Percentiles rank a stretch among this genome's conserved stretches.
These are phyloP conservation scores for Batillaria attramentaria DNA, from an alignment of 1,140 invertebrate genomes.

Conservation along the genomic window DNA sequence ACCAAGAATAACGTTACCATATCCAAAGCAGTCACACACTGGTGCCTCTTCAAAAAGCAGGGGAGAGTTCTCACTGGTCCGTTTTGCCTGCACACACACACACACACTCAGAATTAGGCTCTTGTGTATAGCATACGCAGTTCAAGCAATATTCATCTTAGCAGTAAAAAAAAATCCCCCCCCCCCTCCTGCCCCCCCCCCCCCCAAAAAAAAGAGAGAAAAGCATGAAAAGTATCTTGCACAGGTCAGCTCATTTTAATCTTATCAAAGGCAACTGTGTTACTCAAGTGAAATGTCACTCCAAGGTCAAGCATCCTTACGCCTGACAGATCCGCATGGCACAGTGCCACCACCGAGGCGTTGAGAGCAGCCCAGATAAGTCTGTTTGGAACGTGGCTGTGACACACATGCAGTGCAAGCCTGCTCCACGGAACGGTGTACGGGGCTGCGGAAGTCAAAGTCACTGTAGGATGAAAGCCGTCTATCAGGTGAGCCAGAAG, in stretches of 20 bases:
- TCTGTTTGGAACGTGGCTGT: slow-evolving; percentile 44
- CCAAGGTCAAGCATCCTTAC: too few relatives aligned
- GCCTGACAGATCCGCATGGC: slow-evolving; percentile 51
- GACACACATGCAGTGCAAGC: slow-evolving; percentile 62
- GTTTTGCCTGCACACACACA: slow-evolving; percentile 39
- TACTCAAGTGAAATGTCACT: background rate
- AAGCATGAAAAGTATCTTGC: background rate
- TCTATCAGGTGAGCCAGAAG: slow-evolving; percentile 52
- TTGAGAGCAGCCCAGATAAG: slow-evolving; percentile 63
- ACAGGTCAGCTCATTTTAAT: background rate
- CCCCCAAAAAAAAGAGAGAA: background rate
- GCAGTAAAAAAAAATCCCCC: too few relatives aligned
- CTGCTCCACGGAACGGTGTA: slow-evolving; percentile 60
- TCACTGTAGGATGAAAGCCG: slow-evolving; percentile 38
- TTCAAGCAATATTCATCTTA: too few relatives aligned
- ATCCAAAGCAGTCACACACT: slow-evolving; percentile 58
- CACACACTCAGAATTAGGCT: background rate
- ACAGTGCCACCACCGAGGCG: slow-evolving; percentile 68
- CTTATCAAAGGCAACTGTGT: background rate
- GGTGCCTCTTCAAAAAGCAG: slow-evolving; percentile 48
- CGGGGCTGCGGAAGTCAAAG: slow-evolving; percentile 46
- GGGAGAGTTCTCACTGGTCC: slow-evolving; percentile 40
- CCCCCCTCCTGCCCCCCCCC: too few relatives aligned
- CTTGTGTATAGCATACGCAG: too few relatives aligned
- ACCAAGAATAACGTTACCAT: slow-evolving; percentile 52